Evolutionary conservation across 2,113 vertebrate species (phyloP), one percentile per base, ranked within the genome.

Genomic region (Peromyscus polionotus): DNA sequence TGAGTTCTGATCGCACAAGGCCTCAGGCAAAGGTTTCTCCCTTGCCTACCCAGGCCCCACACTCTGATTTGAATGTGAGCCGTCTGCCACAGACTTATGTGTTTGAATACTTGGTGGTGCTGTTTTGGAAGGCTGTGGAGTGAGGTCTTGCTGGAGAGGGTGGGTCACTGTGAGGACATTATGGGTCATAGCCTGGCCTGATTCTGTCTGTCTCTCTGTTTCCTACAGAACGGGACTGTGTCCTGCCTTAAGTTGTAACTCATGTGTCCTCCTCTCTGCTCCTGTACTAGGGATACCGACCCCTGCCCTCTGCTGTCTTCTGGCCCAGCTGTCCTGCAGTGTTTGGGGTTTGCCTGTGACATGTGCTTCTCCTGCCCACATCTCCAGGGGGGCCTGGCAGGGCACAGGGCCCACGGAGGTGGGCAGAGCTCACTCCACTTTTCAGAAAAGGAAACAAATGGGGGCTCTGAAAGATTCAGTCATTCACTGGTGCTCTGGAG

Each of bases 351-450:
- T 59, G 20, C 14, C 77, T 9, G 1, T 9, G 26, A 45, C 59
- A 1, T 0, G 0, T 0, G 0, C 61, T 72, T 57, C n/a, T 90
- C 26, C 24, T 20, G 33, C 20, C 48, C 7, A 24, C 10, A 6
- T 26, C 7, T 31, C 36, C 20, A 8, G 61, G 33, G 83, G 65
- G 20, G 68, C n/a, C 61, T 87, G 67, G 10, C 61, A 63, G 12
- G 61, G 31, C 26, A 45, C 16, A 7, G n/a, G 20, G 22, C 51
- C 65, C 42, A 7, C 7, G 24, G 45, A n/a, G 36, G 54, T 16
- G 59, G 57, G 13, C 2, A 33, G 14, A 0, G 0, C 70, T 54
- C 67, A 31, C 36, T 36, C 70, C 14, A 24, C 14, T 59, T 65
- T 65, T 19, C 63, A 48, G 63, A 54, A 33, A 70, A 92, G 36